Evolutionary conservation across 2,888 invertebrate species (phyloP), one percentile per base, ranked within the genome.

Genomic region (Cinara cedri): DNA sequence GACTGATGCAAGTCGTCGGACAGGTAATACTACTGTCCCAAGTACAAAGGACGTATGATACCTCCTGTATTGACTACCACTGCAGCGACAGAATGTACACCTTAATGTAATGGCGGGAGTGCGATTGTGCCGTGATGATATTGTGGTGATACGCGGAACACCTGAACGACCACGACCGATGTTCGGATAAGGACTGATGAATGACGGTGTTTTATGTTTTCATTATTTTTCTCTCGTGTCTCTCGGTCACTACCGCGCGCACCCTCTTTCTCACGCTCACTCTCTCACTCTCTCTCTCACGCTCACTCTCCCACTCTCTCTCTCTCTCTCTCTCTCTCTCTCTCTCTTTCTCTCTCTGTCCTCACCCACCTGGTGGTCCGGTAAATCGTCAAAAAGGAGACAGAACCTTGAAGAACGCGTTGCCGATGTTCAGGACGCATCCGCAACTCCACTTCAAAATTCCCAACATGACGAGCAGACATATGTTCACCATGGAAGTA

Each of bases 111-210:
- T n/a, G 11, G n/a, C 9, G 14, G 19, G 24, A 6, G 14, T 9
- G 1, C 9, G 2, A 6, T 6, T 19, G 42, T 19, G 1, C 46
- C 21, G 21, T 14, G 13, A 14, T 11, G 14, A 14, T 9, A 6
- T 11, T 13, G 46, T 46, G 21, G 3, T 19, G 65, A n/a, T n/a
- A n/a, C 65, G 65, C 44, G 19, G 19, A n/a, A 70, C 68, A 34
- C 6, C 34, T 13, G 65, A 26, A 76, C 66, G 57, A 51, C 49
- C 26, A 60, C 49, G 49, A 70, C 70, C 68, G 78, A 70, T 42
- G 60, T 49, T 57, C 60, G 78, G 68, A 42, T 57, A 11, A 78
- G 24, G 19, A 78, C 60, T 68, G n/a, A n/a, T 26, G 51, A 34
- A 6, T 34, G n/a, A 34, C 26, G 3, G 16, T 26, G 26, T 65